Percentiles rank a stretch among this genome's conserved stretches.
Evolutionary conservation across 1,140 invertebrate species (phyloP).

Genomic region (Drosophila nigromelanica): DNA sequence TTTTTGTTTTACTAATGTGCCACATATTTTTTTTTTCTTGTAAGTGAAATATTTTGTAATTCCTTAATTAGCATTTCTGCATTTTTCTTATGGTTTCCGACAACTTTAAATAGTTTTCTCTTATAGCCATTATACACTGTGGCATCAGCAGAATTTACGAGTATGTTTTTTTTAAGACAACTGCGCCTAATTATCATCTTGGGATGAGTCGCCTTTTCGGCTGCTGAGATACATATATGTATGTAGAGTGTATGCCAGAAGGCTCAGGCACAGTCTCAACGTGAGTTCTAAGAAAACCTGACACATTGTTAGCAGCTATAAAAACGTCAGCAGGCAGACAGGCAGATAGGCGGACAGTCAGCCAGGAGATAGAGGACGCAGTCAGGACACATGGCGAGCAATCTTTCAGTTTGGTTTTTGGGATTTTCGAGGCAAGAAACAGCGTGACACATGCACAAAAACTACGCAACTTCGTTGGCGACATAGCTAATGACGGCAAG

Average conservation of each 20-base stretch:
- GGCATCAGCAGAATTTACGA: constrained; percentile 10
- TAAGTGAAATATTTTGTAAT: no score
- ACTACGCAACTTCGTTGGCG: constrained; percentile 39
- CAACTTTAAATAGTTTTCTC: constrained; percentile 13
- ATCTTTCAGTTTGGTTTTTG: constrained; percentile 46
- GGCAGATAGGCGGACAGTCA: not conserved
- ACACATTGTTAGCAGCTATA: constrained; percentile 77
- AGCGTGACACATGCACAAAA: constrained; percentile 56
- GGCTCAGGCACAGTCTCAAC: constrained; percentile 31
- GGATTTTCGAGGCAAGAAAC: constrained; percentile 65
- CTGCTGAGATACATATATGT: constrained; percentile 10
- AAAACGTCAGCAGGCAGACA: constrained; percentile 67
- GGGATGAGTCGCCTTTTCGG: constrained; percentile 25
- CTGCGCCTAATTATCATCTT: constrained; percentile 45
- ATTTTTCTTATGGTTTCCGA: not conserved
- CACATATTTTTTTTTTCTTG: no score
- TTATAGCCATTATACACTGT: constrained; percentile 10
- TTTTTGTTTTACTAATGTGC: no score
- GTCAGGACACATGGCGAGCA: constrained; percentile 63
- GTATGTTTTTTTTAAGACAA: constrained; percentile 28
- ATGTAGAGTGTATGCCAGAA: not conserved
- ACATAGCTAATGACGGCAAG: constrained; percentile 36
- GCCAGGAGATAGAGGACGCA: constrained; percentile 7
- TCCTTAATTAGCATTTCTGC: no score
- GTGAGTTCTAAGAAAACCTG: constrained; percentile 70